Base-by-base conservation (phyloP, 2,113 vertebrate genomes). In the Hylia prasina region DNA sequence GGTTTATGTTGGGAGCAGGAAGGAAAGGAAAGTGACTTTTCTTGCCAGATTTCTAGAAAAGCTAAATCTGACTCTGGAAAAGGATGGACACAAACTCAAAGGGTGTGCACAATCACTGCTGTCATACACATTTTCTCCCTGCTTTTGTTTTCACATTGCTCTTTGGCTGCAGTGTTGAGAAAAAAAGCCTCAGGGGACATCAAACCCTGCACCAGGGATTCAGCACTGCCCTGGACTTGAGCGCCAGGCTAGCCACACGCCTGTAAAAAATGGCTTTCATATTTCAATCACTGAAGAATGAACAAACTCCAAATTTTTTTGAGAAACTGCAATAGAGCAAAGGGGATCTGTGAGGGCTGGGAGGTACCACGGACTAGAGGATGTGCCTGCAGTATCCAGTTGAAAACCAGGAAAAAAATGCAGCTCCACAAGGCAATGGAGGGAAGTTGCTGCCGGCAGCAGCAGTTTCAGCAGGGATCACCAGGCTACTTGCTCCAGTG, bases 351-450 rank as follows among this genome's bases (percentile, higher is more conserved):
- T 17, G 48, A 60, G 37, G 25, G 5, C 40, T 65, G 33, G 22
- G 28, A 56, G 12, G 33, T 54, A 70, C 3, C 61, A 30, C 22
- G 56, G 54, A 12, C 16, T 71, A 51, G 61, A 65, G 50, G 45
- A 50, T 2, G 5, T 10, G 18, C 28, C 28, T 56, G 61, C 25
- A 39, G 15, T 9, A n/a, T 56, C 44, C 39, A 25, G 31, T 7
- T 3, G 1, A 56, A 76, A 80, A 37, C 4, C 1, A 1, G 16
- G 28, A 0, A 2, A 35, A 50, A 57, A 71, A n/a, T 4, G 30
- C 37, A 71, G 73, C 30, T 61, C 45, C 39, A 28, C 13, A 33
- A 50, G 45, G 66, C 19, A 30, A 11, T 0, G 0, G 40, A 69
- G 45, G 39, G 48, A 78, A 47, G 33, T 25, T 0, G 0, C 21